These are phyloP conservation scores for Bubalus kerabau DNA, from an alignment of 2,113 vertebrate genomes.

Conservation along the genomic window DNA sequence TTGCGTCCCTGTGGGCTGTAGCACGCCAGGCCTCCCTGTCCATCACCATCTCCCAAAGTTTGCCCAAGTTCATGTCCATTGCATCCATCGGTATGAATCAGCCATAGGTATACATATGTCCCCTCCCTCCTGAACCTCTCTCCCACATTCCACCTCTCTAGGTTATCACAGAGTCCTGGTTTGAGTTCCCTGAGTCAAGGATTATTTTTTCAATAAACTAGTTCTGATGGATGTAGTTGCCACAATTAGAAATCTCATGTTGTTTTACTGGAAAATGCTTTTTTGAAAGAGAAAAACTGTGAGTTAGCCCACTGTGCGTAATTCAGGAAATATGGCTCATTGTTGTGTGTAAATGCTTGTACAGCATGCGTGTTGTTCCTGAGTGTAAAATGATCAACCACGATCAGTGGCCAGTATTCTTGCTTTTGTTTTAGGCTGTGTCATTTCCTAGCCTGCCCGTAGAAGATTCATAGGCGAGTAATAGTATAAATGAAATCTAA, in stretches of 20 bases:
- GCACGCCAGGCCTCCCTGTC: neutral
- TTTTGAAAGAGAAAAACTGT: neutral
- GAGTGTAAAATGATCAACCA: accelerated
- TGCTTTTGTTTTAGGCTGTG: neutral
- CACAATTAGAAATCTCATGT: neutral
- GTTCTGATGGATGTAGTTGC: neutral
- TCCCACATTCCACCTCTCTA: neutral
- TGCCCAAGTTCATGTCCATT: neutral
- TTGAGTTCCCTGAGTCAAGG: neutral
- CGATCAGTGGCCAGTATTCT: neutral
- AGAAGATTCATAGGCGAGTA: neutral
- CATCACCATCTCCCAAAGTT: neutral
- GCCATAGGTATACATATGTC: neutral
- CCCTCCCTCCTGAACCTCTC: neutral
- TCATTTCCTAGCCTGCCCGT: neutral
- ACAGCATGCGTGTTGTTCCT: neutral
- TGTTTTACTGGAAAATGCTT: neutral
- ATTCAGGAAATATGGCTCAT: neutral
- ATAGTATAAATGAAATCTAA: neutral
- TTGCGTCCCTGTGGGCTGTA: neutral
- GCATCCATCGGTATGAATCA: neutral
- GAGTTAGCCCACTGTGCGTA: accelerated
- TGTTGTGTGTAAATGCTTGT: neutral
- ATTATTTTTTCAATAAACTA: neutral
- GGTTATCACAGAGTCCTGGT: neutral